These are phyloP conservation scores for Odontocolon sp. DNA, from an alignment of 2,888 invertebrate genomes.

Conservation along the genomic window DNA sequence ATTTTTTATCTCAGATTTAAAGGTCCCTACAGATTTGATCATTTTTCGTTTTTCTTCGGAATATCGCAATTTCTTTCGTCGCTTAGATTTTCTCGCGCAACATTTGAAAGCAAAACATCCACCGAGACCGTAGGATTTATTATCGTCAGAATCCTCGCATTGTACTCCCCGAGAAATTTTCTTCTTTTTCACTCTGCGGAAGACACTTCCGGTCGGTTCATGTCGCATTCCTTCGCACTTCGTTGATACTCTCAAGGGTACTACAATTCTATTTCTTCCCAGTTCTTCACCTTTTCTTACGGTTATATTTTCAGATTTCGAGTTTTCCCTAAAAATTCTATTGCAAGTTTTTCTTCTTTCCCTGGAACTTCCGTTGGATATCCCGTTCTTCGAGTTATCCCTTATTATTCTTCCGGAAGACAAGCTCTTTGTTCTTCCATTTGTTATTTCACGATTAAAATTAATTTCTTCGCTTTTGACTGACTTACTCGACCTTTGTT, in stretches of 20 bases:
- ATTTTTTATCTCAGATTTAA: slow-evolving; percentile 8
- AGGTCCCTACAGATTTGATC: slow-evolving; percentile 11
- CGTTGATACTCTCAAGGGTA: slow-evolving; percentile 13
- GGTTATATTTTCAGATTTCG: no score
- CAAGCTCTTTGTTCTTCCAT: neutral
- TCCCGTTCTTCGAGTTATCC: neutral
- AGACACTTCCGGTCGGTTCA: slow-evolving; percentile 19
- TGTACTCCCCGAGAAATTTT: slow-evolving; percentile 68
- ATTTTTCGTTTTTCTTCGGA: slow-evolving; percentile 32
- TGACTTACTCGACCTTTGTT: neutral
- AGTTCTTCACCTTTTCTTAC: neutral
- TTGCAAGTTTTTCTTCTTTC: neutral
- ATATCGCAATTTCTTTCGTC: neutral
- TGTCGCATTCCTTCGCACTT: slow-evolving; percentile 47
- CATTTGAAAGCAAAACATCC: slow-evolving; percentile 55
- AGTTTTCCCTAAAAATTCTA: neutral
- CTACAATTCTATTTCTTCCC: neutral
- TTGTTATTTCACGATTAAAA: neutral
- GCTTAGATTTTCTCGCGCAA: slow-evolving; percentile 11
- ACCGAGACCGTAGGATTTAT: slow-evolving; percentile 32
- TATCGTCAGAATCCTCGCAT: slow-evolving; percentile 40
- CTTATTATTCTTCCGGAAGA: neutral
- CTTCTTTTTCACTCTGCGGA: slow-evolving; percentile 51
- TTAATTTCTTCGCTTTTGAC: neutral
- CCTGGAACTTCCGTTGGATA: neutral